Percentiles rank a stretch among this genome's conserved stretches.
phyloP scores from a whole-genome alignment of 2,797 vertebrate species.

The Lepus oiostolus region DNA sequence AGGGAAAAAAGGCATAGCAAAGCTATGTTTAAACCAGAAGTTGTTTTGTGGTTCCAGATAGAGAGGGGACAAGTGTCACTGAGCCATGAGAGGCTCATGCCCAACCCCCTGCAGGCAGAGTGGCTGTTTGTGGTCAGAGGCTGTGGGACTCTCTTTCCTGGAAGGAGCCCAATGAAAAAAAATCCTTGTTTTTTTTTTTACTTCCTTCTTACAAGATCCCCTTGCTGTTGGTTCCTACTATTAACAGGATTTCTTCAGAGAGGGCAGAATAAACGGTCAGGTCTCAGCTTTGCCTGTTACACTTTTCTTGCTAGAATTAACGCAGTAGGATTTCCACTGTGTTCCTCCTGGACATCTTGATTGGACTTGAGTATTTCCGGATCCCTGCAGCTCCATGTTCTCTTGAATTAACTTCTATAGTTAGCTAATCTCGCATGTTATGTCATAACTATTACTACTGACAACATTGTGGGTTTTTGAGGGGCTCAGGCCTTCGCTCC shows the following conservation, averaged over 20 bases:
- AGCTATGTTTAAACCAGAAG: background rate
- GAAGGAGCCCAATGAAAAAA: background rate
- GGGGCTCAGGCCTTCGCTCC: background rate
- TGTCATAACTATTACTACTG: constrained; percentile 21
- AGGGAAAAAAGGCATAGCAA: background rate
- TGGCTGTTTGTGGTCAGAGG: background rate
- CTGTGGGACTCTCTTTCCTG: background rate
- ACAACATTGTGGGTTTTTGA: constrained; percentile 3
- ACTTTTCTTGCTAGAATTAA: background rate
- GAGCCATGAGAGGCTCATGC: background rate
- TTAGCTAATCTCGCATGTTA: constrained; percentile 47
- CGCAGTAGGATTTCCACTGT: background rate
- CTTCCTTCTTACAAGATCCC: background rate
- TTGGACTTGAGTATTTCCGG: background rate
- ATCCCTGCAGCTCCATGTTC: background rate
- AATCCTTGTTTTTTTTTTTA: background rate
- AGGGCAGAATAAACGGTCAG: background rate
- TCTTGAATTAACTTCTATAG: constrained; percentile 1
- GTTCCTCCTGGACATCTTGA: background rate
- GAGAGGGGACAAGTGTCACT: background rate
- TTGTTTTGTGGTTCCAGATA: background rate
- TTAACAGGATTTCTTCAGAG: constrained; percentile 10
- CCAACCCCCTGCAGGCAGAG: background rate
- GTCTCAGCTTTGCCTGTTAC: background rate
- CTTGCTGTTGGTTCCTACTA: background rate